Conservation (phyloP, 1,140 invertebrate species). For the Leguminivora glycinivorella region DNA sequence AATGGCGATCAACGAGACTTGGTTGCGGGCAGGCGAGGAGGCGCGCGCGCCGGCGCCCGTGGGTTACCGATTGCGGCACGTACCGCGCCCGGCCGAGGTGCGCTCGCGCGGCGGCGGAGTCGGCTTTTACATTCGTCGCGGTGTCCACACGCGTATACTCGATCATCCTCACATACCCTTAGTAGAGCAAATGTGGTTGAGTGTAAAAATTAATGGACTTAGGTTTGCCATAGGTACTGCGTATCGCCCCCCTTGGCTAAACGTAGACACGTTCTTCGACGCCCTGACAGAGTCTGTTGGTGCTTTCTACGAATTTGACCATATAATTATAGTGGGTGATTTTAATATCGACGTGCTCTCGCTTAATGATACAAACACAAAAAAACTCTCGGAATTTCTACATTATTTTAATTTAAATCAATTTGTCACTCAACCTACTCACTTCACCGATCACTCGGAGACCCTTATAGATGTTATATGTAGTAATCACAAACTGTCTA, state of each 20-base stretch:
- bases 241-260: too few relatives aligned
- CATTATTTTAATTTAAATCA: background rate
- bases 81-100: background rate
- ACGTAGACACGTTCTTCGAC: conserved; percentile 22
- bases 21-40: too few relatives aligned
- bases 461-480: conserved; percentile 19
- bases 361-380: background rate
- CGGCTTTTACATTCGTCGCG: background rate
- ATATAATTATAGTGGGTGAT: background rate
- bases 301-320: background rate
- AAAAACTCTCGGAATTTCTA: background rate
- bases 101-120: conserved; percentile 21
- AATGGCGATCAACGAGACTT: too few relatives aligned
- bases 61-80: background rate
- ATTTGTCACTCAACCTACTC: background rate
- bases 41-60: background rate
- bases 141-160: background rate
- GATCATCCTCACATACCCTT: background rate
- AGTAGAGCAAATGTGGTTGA: conserved; percentile 29
- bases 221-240: conserved; percentile 1
- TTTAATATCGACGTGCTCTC: conserved; percentile 16
- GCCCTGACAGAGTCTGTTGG: background rate
- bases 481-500: too few relatives aligned
- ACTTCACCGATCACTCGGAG: conserved; percentile 19
- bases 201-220: background rate